Base-by-base conservation (phyloP, 2,888 invertebrate genomes). In the Dione vanillae region DNA sequence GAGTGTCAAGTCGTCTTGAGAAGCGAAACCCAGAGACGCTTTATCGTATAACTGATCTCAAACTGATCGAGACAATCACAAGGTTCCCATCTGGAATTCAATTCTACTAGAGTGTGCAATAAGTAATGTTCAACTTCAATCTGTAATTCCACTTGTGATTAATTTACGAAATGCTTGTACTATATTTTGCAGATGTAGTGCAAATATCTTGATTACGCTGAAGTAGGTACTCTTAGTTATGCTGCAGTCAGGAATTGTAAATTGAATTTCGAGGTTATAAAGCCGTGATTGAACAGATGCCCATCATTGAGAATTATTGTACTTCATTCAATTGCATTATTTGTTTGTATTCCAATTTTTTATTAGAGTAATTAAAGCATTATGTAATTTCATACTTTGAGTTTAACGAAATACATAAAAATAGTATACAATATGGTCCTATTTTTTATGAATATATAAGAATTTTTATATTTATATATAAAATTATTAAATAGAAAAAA, bases 221-320 rank as follows among this genome's bases (percentile, higher is more conserved):
- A 65, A 52, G 41, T 52, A 19, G n/a, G 27, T 27, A 3, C 27
- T 27, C 27, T 65, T 52, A 52, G 12, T 41, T 65, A 20, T 14
- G 41, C 52, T 80, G 84, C 85, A 82, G 56, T 40, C 56, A 40
- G 83, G 82, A 83, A 80, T 83, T 84, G 84, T 81, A 89, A 90
- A 91, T 90, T 90, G 86, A 91, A 91, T 90, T 90, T 83, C 88
- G 82, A 90, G 91, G 90, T 90, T 91, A 49, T 49, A 84, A 85
- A 85, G 84, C 82, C 86, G 84, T 83, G 85, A 89, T 86, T 88
- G 89, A 87, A 90, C 85, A 86, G 86, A 86, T 86, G 37, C 56
- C 56, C 16, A 86, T 88, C 83, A 87, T 84, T 83, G 79, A 78
- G 78, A 84, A 61, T 61, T 45, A 87, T 89, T 89, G 87, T 89